Percentiles rank a stretch among this genome's conserved stretches.
Evolutionary conservation across 2,888 invertebrate species (phyloP).

Genomic region (Philereme transversata): DNA sequence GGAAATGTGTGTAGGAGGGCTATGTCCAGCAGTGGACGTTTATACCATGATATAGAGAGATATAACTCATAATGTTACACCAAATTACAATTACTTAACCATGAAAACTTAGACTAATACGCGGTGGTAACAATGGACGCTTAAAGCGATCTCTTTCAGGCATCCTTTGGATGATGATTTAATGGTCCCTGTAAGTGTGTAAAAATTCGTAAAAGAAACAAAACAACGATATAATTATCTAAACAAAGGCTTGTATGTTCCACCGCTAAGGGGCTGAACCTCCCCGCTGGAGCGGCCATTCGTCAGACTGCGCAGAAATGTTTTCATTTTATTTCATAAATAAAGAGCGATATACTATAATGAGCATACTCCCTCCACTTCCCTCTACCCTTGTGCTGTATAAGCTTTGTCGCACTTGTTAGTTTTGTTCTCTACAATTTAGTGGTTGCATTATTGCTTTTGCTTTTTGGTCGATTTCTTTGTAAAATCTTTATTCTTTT

Average conservation of each 20-base stretch:
- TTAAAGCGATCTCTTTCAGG: too few species aligned
- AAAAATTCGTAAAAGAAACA: constrained; percentile 6
- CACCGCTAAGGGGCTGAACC: constrained; percentile 28
- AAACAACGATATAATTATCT: constrained; percentile 15
- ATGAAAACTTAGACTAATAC: too few species aligned
- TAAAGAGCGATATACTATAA: constrained; percentile 74
- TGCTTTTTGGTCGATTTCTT: neutral
- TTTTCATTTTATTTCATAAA: constrained; percentile 83
- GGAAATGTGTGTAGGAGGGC: too few species aligned
- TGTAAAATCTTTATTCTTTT: too few species aligned
- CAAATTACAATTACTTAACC: too few species aligned
- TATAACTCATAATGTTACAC: too few species aligned
- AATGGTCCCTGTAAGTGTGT: too few species aligned
- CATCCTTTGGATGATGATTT: too few species aligned
- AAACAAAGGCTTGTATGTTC: constrained; percentile 45
- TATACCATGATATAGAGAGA: too few species aligned
- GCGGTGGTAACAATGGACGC: too few species aligned
- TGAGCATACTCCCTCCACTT: constrained; percentile 48
- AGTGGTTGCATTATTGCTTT: constrained; percentile 7
- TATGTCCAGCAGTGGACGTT: too few species aligned
- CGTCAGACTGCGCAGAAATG: constrained; percentile 77
- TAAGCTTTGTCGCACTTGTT: constrained; percentile 25
- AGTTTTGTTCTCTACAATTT: constrained; percentile 3
- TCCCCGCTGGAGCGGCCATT: constrained; percentile 49
- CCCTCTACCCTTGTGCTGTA: neutral